Evolutionary conservation across 2,797 vertebrate species (phyloP).

Genomic region (Sitta carolinensis): DNA sequence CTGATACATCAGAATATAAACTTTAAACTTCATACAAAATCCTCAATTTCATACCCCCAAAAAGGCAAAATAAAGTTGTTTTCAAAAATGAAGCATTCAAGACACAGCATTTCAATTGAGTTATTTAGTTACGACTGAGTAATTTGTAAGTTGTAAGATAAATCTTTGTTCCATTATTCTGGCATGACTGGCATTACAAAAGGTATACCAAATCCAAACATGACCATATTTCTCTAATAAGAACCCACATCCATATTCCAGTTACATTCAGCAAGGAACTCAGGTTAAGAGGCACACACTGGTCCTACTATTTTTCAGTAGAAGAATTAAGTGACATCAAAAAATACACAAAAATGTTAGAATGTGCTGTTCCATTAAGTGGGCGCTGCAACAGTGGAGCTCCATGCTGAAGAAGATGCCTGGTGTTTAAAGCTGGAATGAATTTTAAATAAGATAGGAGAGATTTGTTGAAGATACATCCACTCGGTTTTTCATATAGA

Average conservation of each 20-base stretch:
- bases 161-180: not conserved
- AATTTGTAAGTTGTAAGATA: not conserved
- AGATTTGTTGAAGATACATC: not conserved
- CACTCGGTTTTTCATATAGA: not conserved
- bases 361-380: not conserved
- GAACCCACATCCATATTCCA: not conserved
- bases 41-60: not conserved
- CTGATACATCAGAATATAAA: rapidly evolving
- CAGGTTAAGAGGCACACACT: not conserved
- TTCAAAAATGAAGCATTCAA: not conserved
- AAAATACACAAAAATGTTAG: not conserved
- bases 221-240: not conserved
- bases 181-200: not conserved
- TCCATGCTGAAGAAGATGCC: not conserved
- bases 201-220: not conserved
- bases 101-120: not conserved
- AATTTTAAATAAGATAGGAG: not conserved
- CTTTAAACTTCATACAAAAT: not conserved
- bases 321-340: not conserved
- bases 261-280: not conserved
- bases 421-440: not conserved
- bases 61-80: not conserved
- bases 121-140: not conserved
- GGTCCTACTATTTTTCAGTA: not conserved
- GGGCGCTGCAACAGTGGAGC: not conserved